Conservation (phyloP, 2,113 vertebrate species). For the Columba livia region DNA sequence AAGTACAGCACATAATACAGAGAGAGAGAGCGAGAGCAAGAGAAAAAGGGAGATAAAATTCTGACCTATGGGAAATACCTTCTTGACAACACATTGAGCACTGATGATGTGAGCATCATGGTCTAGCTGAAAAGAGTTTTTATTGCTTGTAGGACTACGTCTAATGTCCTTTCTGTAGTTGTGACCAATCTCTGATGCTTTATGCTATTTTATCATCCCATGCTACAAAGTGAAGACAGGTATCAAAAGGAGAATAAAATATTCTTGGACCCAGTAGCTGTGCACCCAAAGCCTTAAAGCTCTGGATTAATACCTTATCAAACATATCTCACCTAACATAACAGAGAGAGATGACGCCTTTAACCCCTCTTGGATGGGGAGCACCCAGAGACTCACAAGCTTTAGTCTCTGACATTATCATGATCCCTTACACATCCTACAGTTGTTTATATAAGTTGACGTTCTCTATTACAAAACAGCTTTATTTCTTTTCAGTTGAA, state of each 20-base stretch:
- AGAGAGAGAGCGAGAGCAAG: no score
- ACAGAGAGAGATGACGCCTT: background rate
- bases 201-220: background rate
- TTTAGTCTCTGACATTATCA: background rate
- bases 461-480: background rate
- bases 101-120: background rate
- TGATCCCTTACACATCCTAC: background rate
- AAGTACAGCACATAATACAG: background rate
- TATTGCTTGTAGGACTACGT: background rate
- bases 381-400: background rate
- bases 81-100: background rate
- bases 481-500: background rate
- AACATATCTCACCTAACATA: background rate
- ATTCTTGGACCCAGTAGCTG: background rate
- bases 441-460: conserved; percentile 30
- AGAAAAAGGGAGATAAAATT: background rate
- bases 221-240: background rate
- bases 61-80: background rate
- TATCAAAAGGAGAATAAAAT: background rate
- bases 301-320: background rate
- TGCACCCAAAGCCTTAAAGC: background rate
- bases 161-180: background rate
- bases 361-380: background rate
- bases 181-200: background rate
- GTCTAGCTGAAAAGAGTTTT: background rate